Percentiles rank a stretch among this genome's conserved stretches.
Conservation (phyloP, 2,797 vertebrate genomes). For the Microtus californicus region DNA sequence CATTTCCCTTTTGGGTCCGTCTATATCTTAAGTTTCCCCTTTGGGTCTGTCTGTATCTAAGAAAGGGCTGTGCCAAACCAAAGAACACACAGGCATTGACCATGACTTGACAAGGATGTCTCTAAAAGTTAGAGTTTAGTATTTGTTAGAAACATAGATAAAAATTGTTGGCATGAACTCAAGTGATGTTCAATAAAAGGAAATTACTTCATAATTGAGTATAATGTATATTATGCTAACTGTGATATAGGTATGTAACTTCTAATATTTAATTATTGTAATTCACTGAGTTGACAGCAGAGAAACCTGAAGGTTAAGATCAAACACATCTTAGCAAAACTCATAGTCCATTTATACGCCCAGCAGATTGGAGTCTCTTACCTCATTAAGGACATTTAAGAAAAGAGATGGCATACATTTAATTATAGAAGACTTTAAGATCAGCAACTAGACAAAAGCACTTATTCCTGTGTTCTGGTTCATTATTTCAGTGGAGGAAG, state of each 20-base stretch:
- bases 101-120: background rate
- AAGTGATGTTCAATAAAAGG: background rate
- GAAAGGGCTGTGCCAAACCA: background rate
- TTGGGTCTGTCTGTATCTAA: background rate
- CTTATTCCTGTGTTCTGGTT: background rate
- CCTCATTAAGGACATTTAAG: conserved; percentile 14
- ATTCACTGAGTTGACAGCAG: background rate
- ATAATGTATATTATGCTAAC: background rate
- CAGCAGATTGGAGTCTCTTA: background rate
- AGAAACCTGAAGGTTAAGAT: background rate
- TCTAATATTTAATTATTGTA: background rate
- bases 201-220: background rate
- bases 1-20: background rate
- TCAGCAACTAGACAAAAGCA: background rate
- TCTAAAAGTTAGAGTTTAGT: background rate
- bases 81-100: background rate
- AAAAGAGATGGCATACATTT: conserved; percentile 19
- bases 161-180: background rate
- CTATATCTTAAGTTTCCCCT: background rate
- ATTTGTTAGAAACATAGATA: background rate
- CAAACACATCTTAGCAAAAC: conserved; percentile 17
- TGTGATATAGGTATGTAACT: conserved; percentile 12
- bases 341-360: background rate
- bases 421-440: background rate
- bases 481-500: background rate